Base-by-base conservation (phyloP, 2,113 vertebrate species). In the Ceyx melanurus region DNA sequence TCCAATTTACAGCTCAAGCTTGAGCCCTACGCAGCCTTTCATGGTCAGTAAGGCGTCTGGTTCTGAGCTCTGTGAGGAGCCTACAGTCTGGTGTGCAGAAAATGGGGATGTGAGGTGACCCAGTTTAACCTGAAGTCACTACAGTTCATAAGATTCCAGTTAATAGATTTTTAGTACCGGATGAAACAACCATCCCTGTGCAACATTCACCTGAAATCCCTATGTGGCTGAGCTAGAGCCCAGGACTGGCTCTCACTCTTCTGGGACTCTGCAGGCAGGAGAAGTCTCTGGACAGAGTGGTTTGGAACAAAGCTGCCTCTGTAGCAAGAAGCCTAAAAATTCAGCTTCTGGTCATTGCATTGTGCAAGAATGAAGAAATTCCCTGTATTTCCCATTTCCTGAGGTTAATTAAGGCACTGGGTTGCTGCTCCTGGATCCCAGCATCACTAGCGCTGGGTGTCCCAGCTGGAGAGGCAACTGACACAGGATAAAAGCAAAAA, bases 31-130 rank as follows among this genome's bases (percentile, higher is more conserved):
- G 1, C 50, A 53, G 58, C 23, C 35, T 12, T 12, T 65, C 56
- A 16, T 31, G 67, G 11, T 25, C 20, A 25, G 1, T 1, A 5
- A 31, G 61, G 16, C 3, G 6, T 64, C 7, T 10, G n/a, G 17
- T n/a, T 29, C 58, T 9, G 29, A 92, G 76, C 68, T 48, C 45
- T 40, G 58, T 25, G 23, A 0, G 1, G 5, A 11, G 64, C 2
- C 1, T 13, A 45, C 0, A 0, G 73, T 66, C 62, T 15, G 31
- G 18, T 15, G 2, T 6, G 58, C 43, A 71, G 43, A 54, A 37
- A 15, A 3, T 68, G 5, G 33, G 5, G 9, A 58, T 17, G 42
- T 4, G 15, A 57, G 4, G 45, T 12, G 57, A 35, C 72, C 64
- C 45, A 20, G 48, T 45, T 54, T 62, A 37, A 90, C 82, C 82